Conservation (phyloP, 2,888 invertebrate genomes). For the Disparrhopalites patrizii region DNA sequence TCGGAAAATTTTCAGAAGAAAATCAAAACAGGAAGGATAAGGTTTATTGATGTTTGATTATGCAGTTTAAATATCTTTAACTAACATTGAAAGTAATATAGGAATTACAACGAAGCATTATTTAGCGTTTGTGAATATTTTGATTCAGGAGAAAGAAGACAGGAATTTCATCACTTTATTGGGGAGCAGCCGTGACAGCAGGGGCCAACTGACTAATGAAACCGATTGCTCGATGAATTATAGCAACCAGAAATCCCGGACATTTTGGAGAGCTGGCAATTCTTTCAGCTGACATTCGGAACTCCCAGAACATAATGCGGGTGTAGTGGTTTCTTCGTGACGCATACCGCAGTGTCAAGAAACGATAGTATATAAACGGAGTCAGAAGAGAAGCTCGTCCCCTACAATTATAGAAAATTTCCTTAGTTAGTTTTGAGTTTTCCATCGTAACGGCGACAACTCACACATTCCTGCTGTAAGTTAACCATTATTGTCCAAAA, state of each 20-base stretch:
- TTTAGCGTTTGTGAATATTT: background rate
- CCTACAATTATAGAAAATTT: too few relatives aligned
- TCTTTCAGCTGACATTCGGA: constrained; percentile 68
- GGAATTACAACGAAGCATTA: too few relatives aligned
- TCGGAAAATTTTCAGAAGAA: too few relatives aligned
- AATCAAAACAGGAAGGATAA: too few relatives aligned
- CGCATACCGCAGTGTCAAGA: constrained; percentile 83
- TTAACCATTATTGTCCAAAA: too few relatives aligned
- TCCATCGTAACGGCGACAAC: too few relatives aligned
- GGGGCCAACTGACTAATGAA: constrained; percentile 77
- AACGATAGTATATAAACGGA: constrained; percentile 96
- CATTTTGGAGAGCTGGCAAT: constrained; percentile 65
- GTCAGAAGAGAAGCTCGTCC: constrained; percentile 85
- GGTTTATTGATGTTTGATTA: too few relatives aligned
- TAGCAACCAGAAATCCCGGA: constrained; percentile 63
- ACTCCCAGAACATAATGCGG: constrained; percentile 84
- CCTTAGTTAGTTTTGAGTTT: too few relatives aligned
- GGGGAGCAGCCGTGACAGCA: constrained; percentile 51
- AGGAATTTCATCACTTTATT: constrained; percentile 12
- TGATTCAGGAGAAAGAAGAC: background rate
- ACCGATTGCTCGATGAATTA: constrained; percentile 61
- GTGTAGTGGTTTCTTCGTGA: constrained; percentile 96
- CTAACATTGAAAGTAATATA: too few relatives aligned
- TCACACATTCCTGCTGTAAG: too few relatives aligned
- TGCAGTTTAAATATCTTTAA: too few relatives aligned